A percentile compares a stretch with the other conserved stretches of the same genome.
Evolutionary conservation across 1,140 invertebrate genomes (phyloP).

Genomic region (Aphaenogaster floridana): DNA sequence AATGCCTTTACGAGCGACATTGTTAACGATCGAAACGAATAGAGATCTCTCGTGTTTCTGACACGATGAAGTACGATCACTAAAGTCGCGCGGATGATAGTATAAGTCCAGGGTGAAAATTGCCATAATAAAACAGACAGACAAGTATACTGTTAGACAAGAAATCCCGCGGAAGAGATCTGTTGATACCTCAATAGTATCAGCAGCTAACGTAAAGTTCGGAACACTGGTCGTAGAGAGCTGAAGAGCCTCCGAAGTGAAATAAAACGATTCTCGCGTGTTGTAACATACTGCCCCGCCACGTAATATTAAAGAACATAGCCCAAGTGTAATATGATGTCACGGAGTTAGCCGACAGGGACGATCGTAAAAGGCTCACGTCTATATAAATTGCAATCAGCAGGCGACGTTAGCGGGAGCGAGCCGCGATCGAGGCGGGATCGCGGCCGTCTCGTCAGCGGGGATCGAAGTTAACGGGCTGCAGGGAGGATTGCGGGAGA

Average conservation of each 20-base stretch:
- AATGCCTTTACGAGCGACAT: constrained; percentile 21
- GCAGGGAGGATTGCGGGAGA: constrained; percentile 3
- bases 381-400: constrained; percentile 66
- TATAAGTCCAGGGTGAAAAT: neutral
- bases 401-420: constrained; percentile 15
- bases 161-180: neutral
- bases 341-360: constrained; percentile 8
- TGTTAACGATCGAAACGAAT: neutral
- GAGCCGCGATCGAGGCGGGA: neutral
- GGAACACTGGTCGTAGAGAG: neutral
- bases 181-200: neutral
- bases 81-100: neutral
- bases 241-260: neutral
- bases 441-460: constrained; percentile 38
- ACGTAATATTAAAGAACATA: neutral
- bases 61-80: neutral
- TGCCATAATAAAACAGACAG: neutral
- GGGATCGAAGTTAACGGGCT: constrained; percentile 18
- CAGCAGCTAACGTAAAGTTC: neutral
- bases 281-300: neutral
- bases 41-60: neutral
- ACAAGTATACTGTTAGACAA: neutral
- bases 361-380: constrained; percentile 35
- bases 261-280: constrained; percentile 1
- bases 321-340: neutral